Evolutionary conservation across 2,797 vertebrate species (phyloP), one percentile per base, ranked within the genome.

Genomic region (Anas capensis): DNA sequence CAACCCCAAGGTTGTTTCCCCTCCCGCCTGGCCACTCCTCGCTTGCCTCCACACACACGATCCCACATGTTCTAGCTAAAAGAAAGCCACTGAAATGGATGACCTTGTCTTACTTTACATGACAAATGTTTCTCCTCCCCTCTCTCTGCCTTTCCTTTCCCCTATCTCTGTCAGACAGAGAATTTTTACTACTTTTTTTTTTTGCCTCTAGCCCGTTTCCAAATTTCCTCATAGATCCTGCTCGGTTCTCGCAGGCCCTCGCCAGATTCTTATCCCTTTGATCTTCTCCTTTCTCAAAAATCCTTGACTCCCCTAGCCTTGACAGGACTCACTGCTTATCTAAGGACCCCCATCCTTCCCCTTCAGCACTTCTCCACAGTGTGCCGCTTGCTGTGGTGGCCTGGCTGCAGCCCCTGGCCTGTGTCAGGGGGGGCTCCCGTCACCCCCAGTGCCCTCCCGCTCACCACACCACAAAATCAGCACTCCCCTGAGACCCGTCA

Each of bases 301-400:
- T 2, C 1, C 23, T 69, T 85, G 70, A 58, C 31, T 60, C 65
- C 86, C 56, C 86, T 84, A 70, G 10, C 66, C 83, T 66, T 95
- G 90, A 95, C 86, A 83, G 46, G 88, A 88, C 24, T 14, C 51
- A 36, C 64, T 87, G 78, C 78, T 94, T 34, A 34, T 34, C 90
- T 86, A 88, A 93, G 57, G 91, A 91, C 82, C 86, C 79, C 66
- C 1, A 2, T 93, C 79, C 75, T 80, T 88, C 75, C 62, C 65
- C 65, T 92, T 57, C 18, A 44, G 42, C 42, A 19, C 18, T 10
- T 44, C 42, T 44, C 42, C 42, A 44, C 42, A 44, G 42, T 44
- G 42, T 64, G 65, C 82, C 89, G 53, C 27, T 69, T 61, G 75
- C 64, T 75, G 79, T 3, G 0, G 5, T 0, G 0, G 8, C 34